Evolutionary conservation across 2,797 vertebrate species (phyloP), one percentile per base, ranked within the genome.

Genomic region (Borostomias antarcticus): DNA sequence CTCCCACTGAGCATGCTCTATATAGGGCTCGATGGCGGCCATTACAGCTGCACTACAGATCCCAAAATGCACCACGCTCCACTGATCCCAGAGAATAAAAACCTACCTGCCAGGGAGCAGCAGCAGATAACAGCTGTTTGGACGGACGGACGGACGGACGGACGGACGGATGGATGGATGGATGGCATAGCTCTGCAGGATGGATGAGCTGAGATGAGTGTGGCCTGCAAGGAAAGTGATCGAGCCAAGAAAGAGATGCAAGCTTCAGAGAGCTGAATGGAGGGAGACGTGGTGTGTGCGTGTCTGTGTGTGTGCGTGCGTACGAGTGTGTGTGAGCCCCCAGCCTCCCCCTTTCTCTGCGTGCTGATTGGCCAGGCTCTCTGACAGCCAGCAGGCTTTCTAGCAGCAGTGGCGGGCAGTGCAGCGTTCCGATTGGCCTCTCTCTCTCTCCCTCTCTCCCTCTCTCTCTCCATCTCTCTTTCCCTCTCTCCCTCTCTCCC

Each of bases 371-470:
- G 53, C 30, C 17, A 9, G 53, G 17, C 29, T 56, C 29, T 56
- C 53, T 30, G 53, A 56, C 53, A 56, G 28, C 53, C 53, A 32
- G 53, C 17, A 8, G n/a, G 53, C 53, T 56, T n/a, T 56, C 11
- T n/a, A n/a, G 53, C 53, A 56, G 17, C 53, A 56, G 52, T 15
- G 17, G 28, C 17, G 17, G 17, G 28, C 17, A 7, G 53, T 56
- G 53, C 29, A 2, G 5, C 29, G 28, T 28, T 21, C 15, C 6
- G 53, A 56, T 56, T 56, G 53, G 53, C n/a, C 35, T 37, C 2
- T 37, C 35, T 37, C 8, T 37, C 35, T 37, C 8, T 45, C 43
- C 17, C 11, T 45, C 43, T 45, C 11, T 45, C 43, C 17, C 11
- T 45, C 43, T 45, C 11, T 45, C 43, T 45, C 11, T 45, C 43